phyloP scores from a whole-genome alignment of 1,140 invertebrate species.

The Drosophila sp. region DNA sequence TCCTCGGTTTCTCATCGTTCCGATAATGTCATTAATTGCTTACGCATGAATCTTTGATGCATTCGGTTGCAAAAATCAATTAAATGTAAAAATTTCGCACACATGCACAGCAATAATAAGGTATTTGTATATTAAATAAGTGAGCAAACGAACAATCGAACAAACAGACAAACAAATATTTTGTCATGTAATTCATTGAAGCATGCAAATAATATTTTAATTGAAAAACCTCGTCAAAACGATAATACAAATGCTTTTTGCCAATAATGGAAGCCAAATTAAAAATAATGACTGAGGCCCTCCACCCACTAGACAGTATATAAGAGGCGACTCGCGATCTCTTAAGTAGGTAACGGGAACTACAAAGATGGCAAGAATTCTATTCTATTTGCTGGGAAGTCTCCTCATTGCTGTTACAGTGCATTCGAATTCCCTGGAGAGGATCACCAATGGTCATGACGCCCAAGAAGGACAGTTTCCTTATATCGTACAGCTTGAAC shows the following conservation, averaged over 20 bases:
- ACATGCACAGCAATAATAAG: conserved; percentile 10
- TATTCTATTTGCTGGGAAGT: not conserved
- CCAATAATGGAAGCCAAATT: not conserved
- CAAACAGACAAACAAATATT: conserved; percentile 37
- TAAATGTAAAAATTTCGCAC: conserved; percentile 58
- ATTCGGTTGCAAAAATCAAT: conserved; percentile 73
- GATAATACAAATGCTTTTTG: not conserved
- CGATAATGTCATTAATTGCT: conserved; percentile 71
- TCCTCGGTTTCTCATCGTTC: conserved; percentile 8
- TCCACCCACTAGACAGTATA: not conserved
- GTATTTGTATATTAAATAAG: not conserved
- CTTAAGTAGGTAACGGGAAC: too few species aligned
- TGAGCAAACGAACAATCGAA: conserved; percentile 9
- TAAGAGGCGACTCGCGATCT: not conserved
- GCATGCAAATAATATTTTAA: conserved; percentile 11
- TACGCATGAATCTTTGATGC: conserved; percentile 75
- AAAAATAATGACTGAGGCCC: not conserved
- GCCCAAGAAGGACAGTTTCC: conserved; percentile 7
- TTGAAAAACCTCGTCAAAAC: conserved; percentile 7
- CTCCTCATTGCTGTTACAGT: not conserved
- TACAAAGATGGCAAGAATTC: not conserved
- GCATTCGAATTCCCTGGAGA: not conserved
- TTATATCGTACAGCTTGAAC: not conserved
- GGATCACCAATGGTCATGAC: not conserved
- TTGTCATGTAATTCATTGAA: conserved; percentile 15